Evolutionary conservation across 2,113 vertebrate genomes (phyloP).

Genomic region (Pelvicachromis taeniatus): DNA sequence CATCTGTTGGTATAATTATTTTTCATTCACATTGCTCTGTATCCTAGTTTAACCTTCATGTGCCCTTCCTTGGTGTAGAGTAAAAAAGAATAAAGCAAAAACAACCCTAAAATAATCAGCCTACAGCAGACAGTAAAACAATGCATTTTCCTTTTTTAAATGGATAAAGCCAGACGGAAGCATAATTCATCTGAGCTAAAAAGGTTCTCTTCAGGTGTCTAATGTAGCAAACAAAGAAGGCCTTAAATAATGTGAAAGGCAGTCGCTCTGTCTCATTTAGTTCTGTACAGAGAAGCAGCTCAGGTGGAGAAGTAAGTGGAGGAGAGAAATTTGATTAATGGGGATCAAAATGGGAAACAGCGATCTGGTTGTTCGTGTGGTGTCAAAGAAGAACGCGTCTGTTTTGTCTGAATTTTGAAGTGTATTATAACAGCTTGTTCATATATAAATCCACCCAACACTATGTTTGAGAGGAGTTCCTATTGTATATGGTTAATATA

Average conservation of each 20-base stretch:
- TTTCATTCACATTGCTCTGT: neutral
- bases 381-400: neutral
- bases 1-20: neutral
- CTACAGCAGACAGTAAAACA: neutral
- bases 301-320: neutral
- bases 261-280: constrained; percentile 25
- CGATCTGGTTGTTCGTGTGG: neutral
- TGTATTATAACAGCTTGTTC: constrained; percentile 10
- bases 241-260: constrained; percentile 34
- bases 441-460: constrained; percentile 4
- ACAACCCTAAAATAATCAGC: neutral
- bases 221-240: constrained; percentile 55
- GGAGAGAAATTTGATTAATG: neutral
- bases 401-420: constrained; percentile 1
- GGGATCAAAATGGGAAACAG: neutral
- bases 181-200: neutral
- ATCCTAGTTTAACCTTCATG: neutral
- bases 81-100: neutral
- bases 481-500: constrained; percentile 39
- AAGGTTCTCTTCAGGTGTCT: neutral
- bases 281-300: neutral
- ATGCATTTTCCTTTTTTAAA: neutral
- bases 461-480: constrained; percentile 22
- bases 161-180: neutral
- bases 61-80: neutral